Evolutionary conservation across 2,888 invertebrate genomes (phyloP).

Genomic region (Dione juno): DNA sequence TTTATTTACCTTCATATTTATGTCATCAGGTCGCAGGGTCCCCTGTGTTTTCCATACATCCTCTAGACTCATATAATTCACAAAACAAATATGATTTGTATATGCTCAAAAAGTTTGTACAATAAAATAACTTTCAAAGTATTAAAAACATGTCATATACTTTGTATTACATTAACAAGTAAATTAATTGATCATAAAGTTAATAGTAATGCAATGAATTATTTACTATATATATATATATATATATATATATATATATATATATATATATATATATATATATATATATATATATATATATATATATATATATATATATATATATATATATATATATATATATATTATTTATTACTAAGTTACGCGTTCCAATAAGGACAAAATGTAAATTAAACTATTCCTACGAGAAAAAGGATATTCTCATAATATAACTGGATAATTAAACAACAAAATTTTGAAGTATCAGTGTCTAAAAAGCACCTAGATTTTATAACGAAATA

Average conservation of each 20-base stretch:
- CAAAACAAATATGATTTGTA: slow-evolving; percentile 42
- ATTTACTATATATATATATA: no score
- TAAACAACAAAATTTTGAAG: background rate
- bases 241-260: no score
- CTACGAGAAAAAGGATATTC: background rate
- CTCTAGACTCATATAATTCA: slow-evolving; percentile 48
- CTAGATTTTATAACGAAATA: slow-evolving; percentile 15
- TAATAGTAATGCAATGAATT: background rate
- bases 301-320: no score
- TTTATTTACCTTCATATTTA: slow-evolving; percentile 68
- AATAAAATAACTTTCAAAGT: slow-evolving; percentile 12
- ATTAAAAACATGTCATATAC: background rate
- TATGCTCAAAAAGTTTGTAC: slow-evolving; percentile 31
- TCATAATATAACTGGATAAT: slow-evolving; percentile 10
- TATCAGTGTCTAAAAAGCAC: slow-evolving; percentile 13
- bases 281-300: no score
- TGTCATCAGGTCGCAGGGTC: slow-evolving; percentile 60
- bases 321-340: no score
- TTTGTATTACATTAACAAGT: background rate
- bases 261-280: no score
- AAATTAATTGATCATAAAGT: background rate
- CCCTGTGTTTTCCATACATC: slow-evolving; percentile 52
- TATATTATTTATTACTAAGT: no score
- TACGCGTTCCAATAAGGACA: background rate
- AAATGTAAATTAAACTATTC: slow-evolving; percentile 4